phyloP scores from a whole-genome alignment of 2,797 vertebrate species.

The Betta splendens region DNA sequence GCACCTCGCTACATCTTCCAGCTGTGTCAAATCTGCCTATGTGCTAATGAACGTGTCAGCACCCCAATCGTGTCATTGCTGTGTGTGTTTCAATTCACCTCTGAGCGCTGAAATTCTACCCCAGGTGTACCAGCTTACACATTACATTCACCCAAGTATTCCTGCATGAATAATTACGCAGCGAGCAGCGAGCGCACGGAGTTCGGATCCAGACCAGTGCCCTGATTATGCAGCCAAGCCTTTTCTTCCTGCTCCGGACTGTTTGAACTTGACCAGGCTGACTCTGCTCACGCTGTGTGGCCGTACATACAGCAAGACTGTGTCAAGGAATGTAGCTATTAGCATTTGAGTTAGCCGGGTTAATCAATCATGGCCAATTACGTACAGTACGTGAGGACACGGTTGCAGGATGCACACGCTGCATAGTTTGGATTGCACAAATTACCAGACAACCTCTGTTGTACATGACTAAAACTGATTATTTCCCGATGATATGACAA shows the following conservation, averaged over 20 bases:
- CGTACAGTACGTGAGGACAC: no score
- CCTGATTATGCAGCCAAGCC: conserved; percentile 41
- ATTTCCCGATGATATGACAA: not conserved
- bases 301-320: conserved; percentile 20
- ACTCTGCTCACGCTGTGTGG: conserved; percentile 10
- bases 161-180: conserved; percentile 66
- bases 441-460: not conserved
- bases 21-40: conserved; percentile 80
- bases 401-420: no score
- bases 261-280: conserved; percentile 28
- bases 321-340: no score
- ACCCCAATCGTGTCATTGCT: conserved; percentile 75
- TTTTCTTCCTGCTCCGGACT: conserved; percentile 37
- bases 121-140: conserved; percentile 70
- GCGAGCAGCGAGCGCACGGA: conserved; percentile 31
- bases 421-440: not conserved
- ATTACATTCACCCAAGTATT: conserved; percentile 66
- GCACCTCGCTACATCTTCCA: conserved; percentile 77
- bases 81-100: conserved; percentile 80
- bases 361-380: no score
- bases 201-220: conserved; percentile 38
- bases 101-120: conserved; percentile 65
- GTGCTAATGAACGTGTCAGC: conserved; percentile 80
- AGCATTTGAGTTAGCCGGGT: no score
- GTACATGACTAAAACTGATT: not conserved